Evolutionary conservation across 1,140 invertebrate species (phyloP), one percentile per base, ranked within the genome.

Genomic region (Ostrea edulis): DNA sequence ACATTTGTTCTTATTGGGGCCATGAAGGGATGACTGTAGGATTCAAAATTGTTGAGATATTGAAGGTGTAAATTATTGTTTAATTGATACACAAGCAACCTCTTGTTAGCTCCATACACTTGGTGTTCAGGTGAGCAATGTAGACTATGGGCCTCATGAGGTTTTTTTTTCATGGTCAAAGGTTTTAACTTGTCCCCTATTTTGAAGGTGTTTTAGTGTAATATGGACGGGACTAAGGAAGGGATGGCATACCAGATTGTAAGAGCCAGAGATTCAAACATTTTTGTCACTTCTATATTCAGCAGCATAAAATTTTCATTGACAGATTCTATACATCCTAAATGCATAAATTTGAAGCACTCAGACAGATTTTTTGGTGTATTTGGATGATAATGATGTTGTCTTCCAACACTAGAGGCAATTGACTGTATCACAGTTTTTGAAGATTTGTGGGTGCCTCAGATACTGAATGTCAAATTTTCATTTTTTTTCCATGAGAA

Each of bases 391-490:
- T 62, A 62, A 62, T 62, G 55, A 62, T 62, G 55, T n/a, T 62
- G 55, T 62, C 55, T 62, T 62, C n/a, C 55, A 17, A 62, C 17
- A 62, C 55, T 62, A n/a, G 68, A 25, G 29, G 68, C 68, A 77
- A 77, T 77, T 25, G 29, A 77, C 25, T 77, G 68, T 77, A 77
- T 77, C 68, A 77, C 68, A 77, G 68, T 77, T 77, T 55, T 25
- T 77, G 68, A 77, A 77, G 68, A 77, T 77, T 77, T 77, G 68
- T 77, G 68, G 35, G 68, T 12, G 11, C 25, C 14, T 22, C 25
- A 77, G 68, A 77, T 77, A 77, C 68, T 77, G 68, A 77, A 77
- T 77, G 68, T 77, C 68, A 77, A 77, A 77, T 77, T 77, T 77
- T 77, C 68, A 77, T 77, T 62, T 77, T 77, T 77, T 44, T 44